Conservation (phyloP, 2,888 invertebrate species). For the Zhuqinia jingwanae region DNA sequence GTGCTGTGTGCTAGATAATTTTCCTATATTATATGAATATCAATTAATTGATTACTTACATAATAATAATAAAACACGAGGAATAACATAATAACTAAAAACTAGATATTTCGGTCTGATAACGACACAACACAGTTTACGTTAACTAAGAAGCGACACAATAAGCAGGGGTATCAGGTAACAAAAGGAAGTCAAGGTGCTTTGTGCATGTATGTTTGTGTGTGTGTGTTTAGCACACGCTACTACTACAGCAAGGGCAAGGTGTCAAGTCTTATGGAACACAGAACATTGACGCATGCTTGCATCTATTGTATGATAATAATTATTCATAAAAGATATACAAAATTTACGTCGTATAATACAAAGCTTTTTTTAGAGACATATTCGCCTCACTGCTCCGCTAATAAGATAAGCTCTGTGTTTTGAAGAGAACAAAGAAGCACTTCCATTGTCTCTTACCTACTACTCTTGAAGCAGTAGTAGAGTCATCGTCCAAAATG, state of each 20-base stretch:
- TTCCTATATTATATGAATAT: background rate
- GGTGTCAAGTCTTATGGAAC: conserved; percentile 65
- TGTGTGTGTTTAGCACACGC: no score
- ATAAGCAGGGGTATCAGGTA: conserved; percentile 27
- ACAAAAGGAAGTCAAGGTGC: conserved; percentile 69
- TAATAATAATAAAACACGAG: conserved; percentile 5
- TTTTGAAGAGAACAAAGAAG: conserved; percentile 6
- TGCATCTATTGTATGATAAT: no score
- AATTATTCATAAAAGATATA: no score
- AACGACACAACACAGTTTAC: conserved; percentile 16
- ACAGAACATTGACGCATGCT: conserved; percentile 17
- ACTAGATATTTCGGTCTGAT: conserved; percentile 49
- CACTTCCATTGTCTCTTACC: background rate
- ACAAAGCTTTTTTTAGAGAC: no score
- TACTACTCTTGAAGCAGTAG: background rate
- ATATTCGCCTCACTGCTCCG: background rate
- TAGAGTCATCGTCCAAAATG: conserved; percentile 26
- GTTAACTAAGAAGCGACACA: conserved; percentile 16
- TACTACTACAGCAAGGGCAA: conserved; percentile 70
- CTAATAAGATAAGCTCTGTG: background rate
- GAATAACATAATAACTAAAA: background rate
- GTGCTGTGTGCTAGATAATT: no score
- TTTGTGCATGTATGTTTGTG: background rate
- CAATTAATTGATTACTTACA: conserved; percentile 20
- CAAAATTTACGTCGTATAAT: no score